Percentiles rank a stretch among this genome's conserved stretches.
Evolutionary conservation across 2,888 invertebrate species (phyloP).

Genomic region (Hypsopygia costalis): DNA sequence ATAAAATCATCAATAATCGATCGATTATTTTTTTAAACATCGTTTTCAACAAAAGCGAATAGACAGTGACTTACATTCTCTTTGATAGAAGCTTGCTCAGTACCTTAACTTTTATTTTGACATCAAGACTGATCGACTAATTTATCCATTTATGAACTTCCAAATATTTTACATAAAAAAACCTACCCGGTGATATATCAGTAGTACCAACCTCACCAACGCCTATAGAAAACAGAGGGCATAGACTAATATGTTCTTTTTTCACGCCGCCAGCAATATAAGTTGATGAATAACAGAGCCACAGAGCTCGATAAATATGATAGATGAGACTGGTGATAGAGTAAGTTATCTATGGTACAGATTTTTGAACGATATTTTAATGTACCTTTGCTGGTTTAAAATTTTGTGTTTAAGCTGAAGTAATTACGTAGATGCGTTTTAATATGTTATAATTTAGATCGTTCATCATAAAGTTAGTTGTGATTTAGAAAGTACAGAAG

Average conservation of each 20-base stretch:
- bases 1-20: too few species aligned
- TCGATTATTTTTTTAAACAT: too few species aligned
- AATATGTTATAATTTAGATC: background rate
- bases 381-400: background rate
- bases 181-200: constrained; percentile 14
- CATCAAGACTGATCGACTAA: constrained; percentile 10
- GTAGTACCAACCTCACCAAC: background rate
- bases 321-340: constrained; percentile 24
- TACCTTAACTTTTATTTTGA: constrained; percentile 8
- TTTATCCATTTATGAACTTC: constrained; percentile 6
- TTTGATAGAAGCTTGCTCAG: too few species aligned
- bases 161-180: constrained; percentile 11
- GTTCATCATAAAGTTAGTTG: background rate
- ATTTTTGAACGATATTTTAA: background rate
- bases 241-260: constrained; percentile 18
- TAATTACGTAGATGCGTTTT: background rate
- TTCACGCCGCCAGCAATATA: constrained; percentile 27
- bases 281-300: constrained; percentile 27
- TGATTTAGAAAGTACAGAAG: too few species aligned
- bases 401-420: background rate
- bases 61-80: too few species aligned
- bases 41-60: too few species aligned
- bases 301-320: constrained; percentile 27
- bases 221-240: constrained; percentile 2
- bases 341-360: constrained; percentile 8